Evolutionary conservation across 2,888 invertebrate genomes (phyloP), one percentile per base, ranked within the genome.

Genomic region (Ditylenchus weischeri): DNA sequence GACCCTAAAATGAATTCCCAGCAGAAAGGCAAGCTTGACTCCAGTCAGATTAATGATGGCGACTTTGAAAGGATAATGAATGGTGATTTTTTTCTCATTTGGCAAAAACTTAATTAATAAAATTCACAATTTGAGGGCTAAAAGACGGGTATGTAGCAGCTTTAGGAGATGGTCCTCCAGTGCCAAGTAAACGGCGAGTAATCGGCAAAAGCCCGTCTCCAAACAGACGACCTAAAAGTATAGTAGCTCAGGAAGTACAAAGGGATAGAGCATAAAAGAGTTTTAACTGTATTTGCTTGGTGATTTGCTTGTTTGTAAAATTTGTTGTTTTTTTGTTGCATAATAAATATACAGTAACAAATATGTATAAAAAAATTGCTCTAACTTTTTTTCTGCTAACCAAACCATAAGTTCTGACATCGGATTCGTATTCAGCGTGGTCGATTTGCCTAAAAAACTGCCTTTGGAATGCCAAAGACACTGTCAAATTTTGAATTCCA

Each of bases 11-110:
- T 29, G 2, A 35, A 35, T n/a, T 36, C 43, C 11, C 19, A 62
- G 43, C 36, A n/a, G 21, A 21, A 47, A 13, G 23, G 23, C 10
- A 77, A 79, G 62, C 75, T 78, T 19, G 77, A 79, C 57, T 78
- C 75, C 47, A 75, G 74, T 48, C 72, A 77, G 64, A 75, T 80
- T 61, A 77, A 75, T 59, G 78, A 80, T 63, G 80, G 80, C 57
- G 80, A 80, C 62, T 80, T 80, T 38, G 80, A 80, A 65, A 70
- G 76, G 19, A 67, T 79, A 21, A 78, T 79, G 76, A 77, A 65
- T 64, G 77, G 78, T 76, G 35, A n/a, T 4, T 61, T 61, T 29
- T 62, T 4, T 57, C 7, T 11, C 60, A 47, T 15, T 47, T 15
- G 10, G 18, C 21, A 7, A 23, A 48, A 59, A 29, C 10, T 21